Conservation (phyloP, 2,113 vertebrate genomes). For the Tonatia bakeri region DNA sequence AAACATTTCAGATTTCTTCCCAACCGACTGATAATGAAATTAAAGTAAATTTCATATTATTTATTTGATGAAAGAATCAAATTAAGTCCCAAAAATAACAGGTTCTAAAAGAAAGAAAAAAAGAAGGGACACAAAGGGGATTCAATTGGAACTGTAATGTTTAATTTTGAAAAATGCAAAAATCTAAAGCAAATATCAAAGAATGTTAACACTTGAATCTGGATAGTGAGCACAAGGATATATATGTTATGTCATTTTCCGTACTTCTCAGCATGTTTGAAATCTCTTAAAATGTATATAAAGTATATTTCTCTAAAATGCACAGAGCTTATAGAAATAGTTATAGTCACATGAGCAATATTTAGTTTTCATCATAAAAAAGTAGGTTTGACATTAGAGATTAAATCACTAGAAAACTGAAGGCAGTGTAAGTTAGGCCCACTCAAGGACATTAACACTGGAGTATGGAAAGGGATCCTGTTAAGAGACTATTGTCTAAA, state of each 20-base stretch:
- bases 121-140: not conserved
- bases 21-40: not conserved
- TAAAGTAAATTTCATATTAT: not conserved
- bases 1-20: not conserved
- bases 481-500: not conserved
- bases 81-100: not conserved
- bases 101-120: not conserved
- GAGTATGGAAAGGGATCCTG: not conserved
- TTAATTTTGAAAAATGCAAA: constrained; percentile 9
- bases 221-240: not conserved
- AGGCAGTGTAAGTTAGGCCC: not conserved
- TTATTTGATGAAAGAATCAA: not conserved
- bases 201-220: not conserved
- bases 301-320: not conserved
- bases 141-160: not conserved
- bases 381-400: not conserved
- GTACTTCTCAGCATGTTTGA: not conserved
- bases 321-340: not conserved
- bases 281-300: not conserved
- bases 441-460: not conserved
- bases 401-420: not conserved
- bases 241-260: not conserved
- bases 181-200: not conserved
- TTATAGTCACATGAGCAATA: not conserved
- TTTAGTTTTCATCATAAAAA: not conserved